Conservation (phyloP, 2,888 invertebrate species). For the Hydroisotoma schaefferi region DNA sequence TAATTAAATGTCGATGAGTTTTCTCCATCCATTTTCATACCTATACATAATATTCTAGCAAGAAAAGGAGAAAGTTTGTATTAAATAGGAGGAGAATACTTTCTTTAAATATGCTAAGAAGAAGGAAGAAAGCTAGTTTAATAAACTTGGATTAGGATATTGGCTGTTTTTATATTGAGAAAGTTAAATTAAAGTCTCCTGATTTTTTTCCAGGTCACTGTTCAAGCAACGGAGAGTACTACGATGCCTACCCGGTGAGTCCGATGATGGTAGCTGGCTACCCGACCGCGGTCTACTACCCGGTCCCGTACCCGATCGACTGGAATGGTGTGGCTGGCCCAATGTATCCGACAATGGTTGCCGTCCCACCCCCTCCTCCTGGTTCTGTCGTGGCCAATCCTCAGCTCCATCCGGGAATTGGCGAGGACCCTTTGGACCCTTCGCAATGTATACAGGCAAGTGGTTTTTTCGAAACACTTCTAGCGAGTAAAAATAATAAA, state of each 20-base stretch:
- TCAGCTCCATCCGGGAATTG: too few relatives aligned
- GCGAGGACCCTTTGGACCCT: background rate
- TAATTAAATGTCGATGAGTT: slow-evolving; percentile 17
- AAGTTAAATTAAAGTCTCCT: background rate
- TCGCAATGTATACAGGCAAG: background rate
- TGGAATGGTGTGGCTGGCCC: slow-evolving; percentile 47
- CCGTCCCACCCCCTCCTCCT: slow-evolving; percentile 18
- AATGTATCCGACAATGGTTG: slow-evolving; percentile 33
- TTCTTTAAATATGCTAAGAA: background rate
- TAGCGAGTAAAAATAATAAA: too few relatives aligned
- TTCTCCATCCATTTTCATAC: too few relatives aligned
- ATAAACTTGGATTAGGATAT: background rate
- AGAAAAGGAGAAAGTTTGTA: too few relatives aligned
- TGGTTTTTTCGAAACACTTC: background rate
- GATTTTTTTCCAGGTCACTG: slow-evolving; percentile 39
- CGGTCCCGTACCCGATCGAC: slow-evolving; percentile 45
- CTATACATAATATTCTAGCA: too few relatives aligned
- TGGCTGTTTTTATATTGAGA: background rate
- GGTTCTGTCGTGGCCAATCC: too few relatives aligned
- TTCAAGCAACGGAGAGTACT: slow-evolving; percentile 46
- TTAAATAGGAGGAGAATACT: background rate
- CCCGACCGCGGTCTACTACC: slow-evolving; percentile 45
- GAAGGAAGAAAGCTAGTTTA: background rate
- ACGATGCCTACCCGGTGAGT: slow-evolving; percentile 48
- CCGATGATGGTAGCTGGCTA: slow-evolving; percentile 47